These are phyloP conservation scores for Seira ritae DNA, from an alignment of 2,888 invertebrate genomes.

Conservation along the genomic window DNA sequence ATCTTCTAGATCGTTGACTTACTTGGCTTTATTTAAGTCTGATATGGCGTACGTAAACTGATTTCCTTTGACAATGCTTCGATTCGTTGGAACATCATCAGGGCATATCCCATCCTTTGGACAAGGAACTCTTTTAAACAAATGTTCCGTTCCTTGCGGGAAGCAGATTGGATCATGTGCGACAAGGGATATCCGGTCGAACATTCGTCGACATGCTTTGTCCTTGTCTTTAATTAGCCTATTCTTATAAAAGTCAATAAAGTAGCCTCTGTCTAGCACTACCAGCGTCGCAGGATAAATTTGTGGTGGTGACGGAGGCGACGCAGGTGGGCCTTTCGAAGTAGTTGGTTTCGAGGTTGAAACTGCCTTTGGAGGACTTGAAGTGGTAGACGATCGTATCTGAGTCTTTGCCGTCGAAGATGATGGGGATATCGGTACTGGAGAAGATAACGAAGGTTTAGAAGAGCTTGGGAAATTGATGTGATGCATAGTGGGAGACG, in stretches of 20 bases:
- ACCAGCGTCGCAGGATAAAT: constrained; percentile 84
- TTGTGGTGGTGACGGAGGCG: constrained; percentile 18
- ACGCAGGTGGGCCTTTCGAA: constrained; percentile 15
- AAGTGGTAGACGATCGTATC: constrained; percentile 20
- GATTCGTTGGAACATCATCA: constrained; percentile 88
- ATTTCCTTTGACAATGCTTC: constrained; percentile 89
- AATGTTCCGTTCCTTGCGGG: constrained; percentile 84
- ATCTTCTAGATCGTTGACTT: constrained; percentile 68
- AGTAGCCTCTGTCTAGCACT: constrained; percentile 92
- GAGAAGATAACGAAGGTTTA: constrained; percentile 2
- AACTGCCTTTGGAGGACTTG: constrained; percentile 31
- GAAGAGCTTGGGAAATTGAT: constrained; percentile 5
- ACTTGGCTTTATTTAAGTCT: constrained; percentile 93
- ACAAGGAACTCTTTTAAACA: constrained; percentile 91
- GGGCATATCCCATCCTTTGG: constrained; percentile 84
- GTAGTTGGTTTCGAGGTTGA: constrained; percentile 28
- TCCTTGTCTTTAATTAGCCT: constrained; percentile 81
- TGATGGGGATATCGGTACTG: background rate
- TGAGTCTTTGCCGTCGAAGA: constrained; percentile 3
- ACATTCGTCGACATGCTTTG: constrained; percentile 90
- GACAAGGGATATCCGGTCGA: constrained; percentile 86
- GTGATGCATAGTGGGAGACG: constrained; percentile 26
- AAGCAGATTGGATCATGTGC: constrained; percentile 92
- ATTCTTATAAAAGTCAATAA: constrained; percentile 92
- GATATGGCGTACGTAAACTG: constrained; percentile 97